A percentile compares a stretch with the other conserved stretches of the same genome.
These are phyloP conservation scores for Helogale parvula DNA, from an alignment of 2,113 vertebrate species.

Conservation along the genomic window DNA sequence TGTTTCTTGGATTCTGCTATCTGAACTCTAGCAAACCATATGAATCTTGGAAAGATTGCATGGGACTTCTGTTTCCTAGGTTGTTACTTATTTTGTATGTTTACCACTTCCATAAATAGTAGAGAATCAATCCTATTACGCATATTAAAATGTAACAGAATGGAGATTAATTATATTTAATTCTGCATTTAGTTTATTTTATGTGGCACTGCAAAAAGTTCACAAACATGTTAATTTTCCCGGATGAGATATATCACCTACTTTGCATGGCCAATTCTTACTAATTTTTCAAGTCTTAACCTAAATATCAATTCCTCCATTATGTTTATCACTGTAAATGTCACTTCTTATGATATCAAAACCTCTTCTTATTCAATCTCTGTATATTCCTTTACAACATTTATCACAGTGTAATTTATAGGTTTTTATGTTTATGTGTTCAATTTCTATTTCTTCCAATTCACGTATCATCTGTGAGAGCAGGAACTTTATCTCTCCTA, in stretches of 20 bases:
- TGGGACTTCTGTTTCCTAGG: background rate
- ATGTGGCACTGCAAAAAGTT: background rate
- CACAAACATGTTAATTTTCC: background rate
- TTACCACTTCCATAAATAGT: background rate
- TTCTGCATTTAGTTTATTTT: background rate
- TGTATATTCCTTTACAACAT: background rate
- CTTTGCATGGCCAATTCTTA: background rate
- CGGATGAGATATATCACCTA: background rate
- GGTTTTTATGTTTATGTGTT: background rate
- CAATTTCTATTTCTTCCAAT: background rate
- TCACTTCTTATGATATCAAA: background rate
- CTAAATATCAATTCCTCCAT: slow-evolving; percentile 32
- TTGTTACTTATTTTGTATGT: background rate
- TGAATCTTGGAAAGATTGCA: background rate
- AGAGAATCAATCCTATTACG: background rate
- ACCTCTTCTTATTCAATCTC: background rate
- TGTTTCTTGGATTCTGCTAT: background rate
- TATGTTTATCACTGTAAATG: slow-evolving; percentile 36
- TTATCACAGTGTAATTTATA: background rate
- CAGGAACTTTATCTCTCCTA: background rate
- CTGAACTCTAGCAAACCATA: background rate
- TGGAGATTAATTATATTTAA: background rate
- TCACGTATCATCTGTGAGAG: background rate
- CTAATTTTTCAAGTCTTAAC: slow-evolving; percentile 5
- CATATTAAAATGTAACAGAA: slow-evolving; percentile 3